These are phyloP conservation scores for Cossypha niveicapilla DNA, from an alignment of 2,797 vertebrate species.

Conservation along the genomic window DNA sequence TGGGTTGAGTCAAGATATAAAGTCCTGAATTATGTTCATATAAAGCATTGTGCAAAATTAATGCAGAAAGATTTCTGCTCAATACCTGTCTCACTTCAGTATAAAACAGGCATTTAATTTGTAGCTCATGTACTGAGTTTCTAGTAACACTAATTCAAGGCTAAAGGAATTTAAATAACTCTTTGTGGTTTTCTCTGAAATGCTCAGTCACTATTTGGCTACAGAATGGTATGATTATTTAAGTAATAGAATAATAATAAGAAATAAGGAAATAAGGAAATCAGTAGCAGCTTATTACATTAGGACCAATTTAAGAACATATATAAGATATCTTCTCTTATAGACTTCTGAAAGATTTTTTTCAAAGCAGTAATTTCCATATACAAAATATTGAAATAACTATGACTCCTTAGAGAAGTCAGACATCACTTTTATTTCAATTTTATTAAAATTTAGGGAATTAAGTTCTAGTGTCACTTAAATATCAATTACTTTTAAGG, in stretches of 20 bases:
- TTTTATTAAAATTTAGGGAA: background rate
- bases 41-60: background rate
- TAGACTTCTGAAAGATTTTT: background rate
- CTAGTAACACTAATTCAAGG: background rate
- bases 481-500: background rate
- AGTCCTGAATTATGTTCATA: background rate
- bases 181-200: background rate
- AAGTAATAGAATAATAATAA: background rate
- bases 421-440: background rate
- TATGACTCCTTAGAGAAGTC: background rate
- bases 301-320: background rate
- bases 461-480: background rate
- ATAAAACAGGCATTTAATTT: background rate
- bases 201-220: background rate
- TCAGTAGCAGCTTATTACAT: background rate
- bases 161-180: background rate
- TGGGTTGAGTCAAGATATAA: background rate
- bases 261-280: background rate
- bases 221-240: background rate
- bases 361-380: background rate
- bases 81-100: background rate
- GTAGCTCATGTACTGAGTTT: background rate
- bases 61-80: background rate
- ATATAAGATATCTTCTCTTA: background rate
- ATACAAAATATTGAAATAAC: background rate